A percentile compares a stretch with the other conserved stretches of the same genome.
phyloP scores from a whole-genome alignment of 1,140 invertebrate genomes.

The Paraescarpia echinospica region DNA sequence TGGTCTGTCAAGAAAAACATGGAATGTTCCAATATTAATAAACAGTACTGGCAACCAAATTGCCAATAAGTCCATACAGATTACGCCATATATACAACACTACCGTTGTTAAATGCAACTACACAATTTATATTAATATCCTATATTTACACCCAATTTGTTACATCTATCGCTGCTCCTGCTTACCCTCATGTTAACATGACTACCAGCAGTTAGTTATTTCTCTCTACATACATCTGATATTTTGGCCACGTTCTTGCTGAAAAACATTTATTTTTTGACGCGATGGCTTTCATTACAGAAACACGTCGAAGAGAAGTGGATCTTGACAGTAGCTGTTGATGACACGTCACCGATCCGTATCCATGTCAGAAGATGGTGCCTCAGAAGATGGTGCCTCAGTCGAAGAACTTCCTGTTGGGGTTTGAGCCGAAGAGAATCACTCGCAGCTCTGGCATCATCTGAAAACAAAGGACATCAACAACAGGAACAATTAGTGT shows the following conservation, averaged over 20 bases:
- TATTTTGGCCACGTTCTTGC: not conserved
- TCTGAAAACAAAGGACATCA: slow-evolving; percentile 48
- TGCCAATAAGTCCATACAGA: not conserved
- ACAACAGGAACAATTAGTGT: slow-evolving; percentile 29
- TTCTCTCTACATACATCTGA: not conserved
- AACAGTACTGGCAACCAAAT: not conserved
- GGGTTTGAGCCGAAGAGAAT: slow-evolving; percentile 92
- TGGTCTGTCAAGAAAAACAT: not conserved
- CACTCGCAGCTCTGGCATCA: slow-evolving; percentile 89
- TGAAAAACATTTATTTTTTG: not conserved
- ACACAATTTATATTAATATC: not conserved
- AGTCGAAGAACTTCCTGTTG: slow-evolving; percentile 96
- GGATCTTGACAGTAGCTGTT: not conserved
- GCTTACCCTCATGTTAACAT: not conserved
- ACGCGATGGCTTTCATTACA: not conserved
- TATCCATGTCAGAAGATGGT: not conserved
- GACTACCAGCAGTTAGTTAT: not conserved
- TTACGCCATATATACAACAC: not conserved
- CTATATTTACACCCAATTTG: not conserved
- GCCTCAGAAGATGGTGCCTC: slow-evolving; percentile 49
- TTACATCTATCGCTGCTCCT: not conserved
- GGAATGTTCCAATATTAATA: slow-evolving; percentile 1
- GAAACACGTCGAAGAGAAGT: not conserved
- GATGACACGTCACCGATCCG: not conserved
- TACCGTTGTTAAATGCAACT: not conserved